Percentiles rank a stretch among this genome's conserved stretches.
Evolutionary conservation across 2,113 vertebrate genomes (phyloP).

Genomic region (Sander lucioperca): DNA sequence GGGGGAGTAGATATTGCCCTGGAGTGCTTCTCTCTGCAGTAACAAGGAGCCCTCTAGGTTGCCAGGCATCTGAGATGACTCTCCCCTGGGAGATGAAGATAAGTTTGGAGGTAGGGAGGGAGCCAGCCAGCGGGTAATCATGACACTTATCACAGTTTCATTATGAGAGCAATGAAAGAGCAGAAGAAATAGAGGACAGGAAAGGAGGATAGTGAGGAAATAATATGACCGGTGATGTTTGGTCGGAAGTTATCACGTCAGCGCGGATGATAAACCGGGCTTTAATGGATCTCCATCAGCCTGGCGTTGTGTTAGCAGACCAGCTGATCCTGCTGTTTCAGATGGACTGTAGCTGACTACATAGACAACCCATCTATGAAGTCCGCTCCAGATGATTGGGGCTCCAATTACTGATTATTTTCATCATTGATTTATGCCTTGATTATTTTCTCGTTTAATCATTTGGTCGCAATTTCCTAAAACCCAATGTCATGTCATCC

Average conservation of each 20-base stretch:
- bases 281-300: slow-evolving; percentile 23
- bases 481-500: too few relatives aligned
- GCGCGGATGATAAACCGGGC: background rate
- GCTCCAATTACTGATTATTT: background rate
- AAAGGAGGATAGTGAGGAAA: background rate
- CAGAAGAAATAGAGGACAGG: background rate
- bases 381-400: background rate
- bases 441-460: background rate
- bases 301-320: background rate
- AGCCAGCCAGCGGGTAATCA: slow-evolving; percentile 38
- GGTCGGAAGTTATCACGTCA: slow-evolving; percentile 23
- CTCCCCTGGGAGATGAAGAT: slow-evolving; percentile 52
- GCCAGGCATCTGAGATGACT: slow-evolving; percentile 65
- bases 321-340: slow-evolving; percentile 1
- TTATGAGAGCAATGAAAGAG: slow-evolving; percentile 26
- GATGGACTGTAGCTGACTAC: background rate
- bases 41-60: slow-evolving; percentile 68
- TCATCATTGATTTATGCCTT: background rate
- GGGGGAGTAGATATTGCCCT: slow-evolving; percentile 52
- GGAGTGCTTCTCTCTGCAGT: slow-evolving; percentile 54
- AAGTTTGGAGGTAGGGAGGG: slow-evolving; percentile 16
- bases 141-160: slow-evolving; percentile 52
- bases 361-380: background rate
- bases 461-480: background rate
- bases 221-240: slow-evolving; percentile 16